phyloP scores from a whole-genome alignment of 1,140 invertebrate genomes.

The Bacillus rossius region DNA sequence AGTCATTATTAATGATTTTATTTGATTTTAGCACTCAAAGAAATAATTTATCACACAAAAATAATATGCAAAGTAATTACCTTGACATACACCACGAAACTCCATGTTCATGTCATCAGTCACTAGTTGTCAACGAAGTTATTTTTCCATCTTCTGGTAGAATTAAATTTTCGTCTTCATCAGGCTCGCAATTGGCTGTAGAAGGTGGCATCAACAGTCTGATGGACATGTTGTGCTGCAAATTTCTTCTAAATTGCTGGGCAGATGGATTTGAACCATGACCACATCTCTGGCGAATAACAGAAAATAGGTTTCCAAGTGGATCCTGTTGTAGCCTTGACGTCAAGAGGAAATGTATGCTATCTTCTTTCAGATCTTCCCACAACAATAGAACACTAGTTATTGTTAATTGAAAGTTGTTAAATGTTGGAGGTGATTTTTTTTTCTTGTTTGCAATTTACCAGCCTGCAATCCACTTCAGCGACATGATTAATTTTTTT shows the following conservation, averaged over 20 bases:
- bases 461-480: background rate
- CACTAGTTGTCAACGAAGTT: background rate
- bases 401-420: background rate
- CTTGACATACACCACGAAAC: no score
- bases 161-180: slow-evolving; percentile 2
- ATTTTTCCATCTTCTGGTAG: slow-evolving; percentile 1
- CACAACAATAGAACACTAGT: background rate
- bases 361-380: background rate
- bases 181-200: slow-evolving; percentile 9
- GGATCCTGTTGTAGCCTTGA: slow-evolving; percentile 6
- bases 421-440: background rate
- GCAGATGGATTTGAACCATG: slow-evolving; percentile 5
- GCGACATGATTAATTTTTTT: background rate
- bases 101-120: no score
- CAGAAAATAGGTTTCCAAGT: slow-evolving; percentile 3
- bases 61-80: no score
- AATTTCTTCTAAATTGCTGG: slow-evolving; percentile 6
- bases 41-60: no score
- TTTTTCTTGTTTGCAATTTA: background rate
- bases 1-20: no score
- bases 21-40: no score
- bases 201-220: slow-evolving; percentile 3
- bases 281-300: slow-evolving; percentile 3
- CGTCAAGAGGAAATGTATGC: slow-evolving; percentile 1
- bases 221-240: slow-evolving; percentile 5